Conservation (phyloP, 1,140 invertebrate genomes). For the Orius laevigatus region DNA sequence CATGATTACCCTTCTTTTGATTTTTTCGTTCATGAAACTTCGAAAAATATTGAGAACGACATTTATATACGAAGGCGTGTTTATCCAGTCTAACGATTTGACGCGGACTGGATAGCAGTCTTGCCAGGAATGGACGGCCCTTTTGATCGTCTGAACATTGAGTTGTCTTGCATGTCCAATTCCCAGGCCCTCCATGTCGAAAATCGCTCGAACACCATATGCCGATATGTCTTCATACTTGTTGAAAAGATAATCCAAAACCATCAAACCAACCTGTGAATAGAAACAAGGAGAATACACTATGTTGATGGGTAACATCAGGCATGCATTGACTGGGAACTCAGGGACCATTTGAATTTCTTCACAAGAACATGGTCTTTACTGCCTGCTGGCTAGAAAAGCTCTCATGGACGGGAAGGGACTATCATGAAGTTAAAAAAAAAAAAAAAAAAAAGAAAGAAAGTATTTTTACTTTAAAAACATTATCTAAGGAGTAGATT, state of each 20-base stretch:
- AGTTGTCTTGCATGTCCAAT: conserved; percentile 41
- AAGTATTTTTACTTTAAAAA: background rate
- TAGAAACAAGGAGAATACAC: background rate
- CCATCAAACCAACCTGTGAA: background rate
- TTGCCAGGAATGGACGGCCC: conserved; percentile 44
- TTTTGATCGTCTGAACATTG: conserved; percentile 36
- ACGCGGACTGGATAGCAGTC: conserved; percentile 50
- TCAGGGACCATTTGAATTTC: too few species aligned
- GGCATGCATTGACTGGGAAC: too few species aligned
- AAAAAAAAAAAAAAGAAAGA: too few species aligned
- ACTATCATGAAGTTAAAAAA: too few species aligned
- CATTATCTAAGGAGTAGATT: conserved; percentile 33
- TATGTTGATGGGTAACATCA: background rate
- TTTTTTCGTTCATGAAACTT: conserved; percentile 51
- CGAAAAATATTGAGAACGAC: conserved; percentile 48
- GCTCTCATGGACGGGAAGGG: too few species aligned
- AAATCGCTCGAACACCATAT: conserved; percentile 37
- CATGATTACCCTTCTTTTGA: conserved; percentile 34
- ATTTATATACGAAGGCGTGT: conserved; percentile 48
- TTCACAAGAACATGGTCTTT: too few species aligned
- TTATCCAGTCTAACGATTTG: conserved; percentile 50
- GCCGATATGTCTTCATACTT: conserved; percentile 34
- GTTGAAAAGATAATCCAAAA: conserved; percentile 1
- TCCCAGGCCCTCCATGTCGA: conserved; percentile 39
- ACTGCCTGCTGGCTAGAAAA: too few species aligned